phyloP scores from a whole-genome alignment of 2,113 vertebrate genomes.

The Sinocyclocheilus anophthalmus region DNA sequence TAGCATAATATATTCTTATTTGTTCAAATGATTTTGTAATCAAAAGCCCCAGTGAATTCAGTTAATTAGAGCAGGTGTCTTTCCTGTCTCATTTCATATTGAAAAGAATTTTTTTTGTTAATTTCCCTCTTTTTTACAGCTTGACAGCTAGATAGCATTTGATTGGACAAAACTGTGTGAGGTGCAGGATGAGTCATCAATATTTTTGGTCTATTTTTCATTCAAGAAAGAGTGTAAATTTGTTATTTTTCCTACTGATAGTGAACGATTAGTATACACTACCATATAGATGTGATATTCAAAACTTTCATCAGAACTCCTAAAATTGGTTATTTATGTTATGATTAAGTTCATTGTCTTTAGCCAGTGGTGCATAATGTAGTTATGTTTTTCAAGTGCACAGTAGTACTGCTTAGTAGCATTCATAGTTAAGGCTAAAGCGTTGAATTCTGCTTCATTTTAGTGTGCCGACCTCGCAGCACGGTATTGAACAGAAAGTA shows the following conservation, averaged over 20 bases:
- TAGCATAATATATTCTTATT: neutral
- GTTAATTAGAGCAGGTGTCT: neutral
- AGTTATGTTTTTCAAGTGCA: neutral
- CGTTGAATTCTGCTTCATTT: neutral
- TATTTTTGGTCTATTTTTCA: neutral
- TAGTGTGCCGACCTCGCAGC: neutral
- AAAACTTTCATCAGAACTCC: neutral
- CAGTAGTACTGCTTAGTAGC: neutral
- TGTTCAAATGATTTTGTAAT: neutral
- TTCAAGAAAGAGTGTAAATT: neutral
- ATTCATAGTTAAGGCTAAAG: neutral
- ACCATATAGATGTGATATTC: neutral
- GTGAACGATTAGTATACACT: neutral
- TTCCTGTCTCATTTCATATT: neutral
- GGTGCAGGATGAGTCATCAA: neutral
- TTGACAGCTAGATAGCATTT: neutral
- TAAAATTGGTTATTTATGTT: neutral
- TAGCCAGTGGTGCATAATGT: conserved; percentile 7
- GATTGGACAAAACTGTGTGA: neutral
- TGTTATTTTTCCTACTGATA: neutral
- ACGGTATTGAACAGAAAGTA: neutral
- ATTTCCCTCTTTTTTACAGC: neutral
- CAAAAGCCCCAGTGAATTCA: neutral
- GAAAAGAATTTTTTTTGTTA: neutral
- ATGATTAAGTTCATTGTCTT: neutral